These are phyloP conservation scores for Corythoichthys intestinalis DNA, from an alignment of 2,113 vertebrate genomes.

Conservation along the genomic window DNA sequence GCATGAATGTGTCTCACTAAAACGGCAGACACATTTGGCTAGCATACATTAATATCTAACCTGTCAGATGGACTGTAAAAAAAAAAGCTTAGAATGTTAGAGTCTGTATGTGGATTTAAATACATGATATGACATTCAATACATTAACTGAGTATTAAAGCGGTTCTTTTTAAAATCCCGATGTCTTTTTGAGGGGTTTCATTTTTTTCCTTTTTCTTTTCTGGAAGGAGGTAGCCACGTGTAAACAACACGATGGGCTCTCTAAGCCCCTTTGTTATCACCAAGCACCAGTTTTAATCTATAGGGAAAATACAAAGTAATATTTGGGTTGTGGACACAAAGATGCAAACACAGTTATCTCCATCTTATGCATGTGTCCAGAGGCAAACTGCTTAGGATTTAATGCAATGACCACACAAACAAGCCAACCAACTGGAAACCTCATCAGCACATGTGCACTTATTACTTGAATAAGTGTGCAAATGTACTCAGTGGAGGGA, in stretches of 20 bases:
- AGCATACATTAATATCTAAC: not conserved
- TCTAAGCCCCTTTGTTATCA: constrained; percentile 47
- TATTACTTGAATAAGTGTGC: constrained; percentile 24
- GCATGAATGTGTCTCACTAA: too few species aligned
- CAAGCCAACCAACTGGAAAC: constrained; percentile 31
- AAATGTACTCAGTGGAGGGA: constrained; percentile 35
- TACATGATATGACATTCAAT: too few species aligned
- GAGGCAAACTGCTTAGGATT: constrained; percentile 39
- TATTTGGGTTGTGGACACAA: constrained; percentile 47
- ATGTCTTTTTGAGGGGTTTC: too few species aligned
- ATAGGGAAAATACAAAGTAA: constrained; percentile 50
- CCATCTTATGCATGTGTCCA: constrained; percentile 31
- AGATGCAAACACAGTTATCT: constrained; percentile 64
- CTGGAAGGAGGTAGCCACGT: constrained; percentile 7
- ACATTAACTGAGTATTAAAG: too few species aligned
- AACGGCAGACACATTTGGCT: not conserved
- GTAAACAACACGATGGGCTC: constrained; percentile 26
- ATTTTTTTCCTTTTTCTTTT: too few species aligned
- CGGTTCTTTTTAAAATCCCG: too few species aligned
- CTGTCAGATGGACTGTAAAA: not conserved
- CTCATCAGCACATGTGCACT: constrained; percentile 38
- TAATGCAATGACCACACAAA: constrained; percentile 47
- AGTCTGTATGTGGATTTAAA: not conserved
- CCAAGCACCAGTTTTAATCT: constrained; percentile 58
- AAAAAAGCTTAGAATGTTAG: not conserved